Conservation (phyloP, 2,888 invertebrate species). For the Encarsia formosa region DNA sequence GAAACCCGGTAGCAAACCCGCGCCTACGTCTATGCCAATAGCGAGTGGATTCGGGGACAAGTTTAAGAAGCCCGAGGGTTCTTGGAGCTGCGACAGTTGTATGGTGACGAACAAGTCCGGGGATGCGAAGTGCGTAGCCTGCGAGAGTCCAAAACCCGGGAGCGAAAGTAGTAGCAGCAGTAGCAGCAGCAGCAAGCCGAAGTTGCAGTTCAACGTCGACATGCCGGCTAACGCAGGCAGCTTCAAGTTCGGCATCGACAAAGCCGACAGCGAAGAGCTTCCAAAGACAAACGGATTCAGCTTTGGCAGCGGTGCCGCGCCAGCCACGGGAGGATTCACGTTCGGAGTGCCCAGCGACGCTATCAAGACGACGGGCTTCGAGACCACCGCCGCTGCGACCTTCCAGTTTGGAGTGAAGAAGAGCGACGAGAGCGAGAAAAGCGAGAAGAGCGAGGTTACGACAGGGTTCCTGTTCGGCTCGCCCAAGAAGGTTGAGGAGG, state of each 20-base stretch:
- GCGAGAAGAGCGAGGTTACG: slow-evolving; percentile 7
- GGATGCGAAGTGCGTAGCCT: slow-evolving; percentile 53
- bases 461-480: slow-evolving; percentile 32
- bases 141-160: slow-evolving; percentile 54
- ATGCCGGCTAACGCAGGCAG: slow-evolving; percentile 33
- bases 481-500: slow-evolving; percentile 27
- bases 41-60: slow-evolving; percentile 40
- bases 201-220: slow-evolving; percentile 39
- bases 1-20: slow-evolving; percentile 16
- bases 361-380: slow-evolving; percentile 1
- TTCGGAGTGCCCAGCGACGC: slow-evolving; percentile 38
- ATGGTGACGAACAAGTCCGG: slow-evolving; percentile 55
- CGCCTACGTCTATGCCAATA: background rate
- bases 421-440: slow-evolving; percentile 4
- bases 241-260: slow-evolving; percentile 55
- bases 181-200: slow-evolving; percentile 10
- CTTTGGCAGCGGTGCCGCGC: slow-evolving; percentile 42
- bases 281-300: slow-evolving; percentile 42
- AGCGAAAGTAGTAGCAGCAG: slow-evolving; percentile 14
- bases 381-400: slow-evolving; percentile 20
- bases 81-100: slow-evolving; percentile 60
- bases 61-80: slow-evolving; percentile 49
- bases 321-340: slow-evolving; percentile 31
- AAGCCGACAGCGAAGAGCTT: slow-evolving; percentile 35
- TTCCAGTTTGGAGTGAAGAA: slow-evolving; percentile 24